Percentiles rank a stretch among this genome's conserved stretches.
Evolutionary conservation across 2,113 vertebrate genomes (phyloP).

Genomic region (Albula goreensis): DNA sequence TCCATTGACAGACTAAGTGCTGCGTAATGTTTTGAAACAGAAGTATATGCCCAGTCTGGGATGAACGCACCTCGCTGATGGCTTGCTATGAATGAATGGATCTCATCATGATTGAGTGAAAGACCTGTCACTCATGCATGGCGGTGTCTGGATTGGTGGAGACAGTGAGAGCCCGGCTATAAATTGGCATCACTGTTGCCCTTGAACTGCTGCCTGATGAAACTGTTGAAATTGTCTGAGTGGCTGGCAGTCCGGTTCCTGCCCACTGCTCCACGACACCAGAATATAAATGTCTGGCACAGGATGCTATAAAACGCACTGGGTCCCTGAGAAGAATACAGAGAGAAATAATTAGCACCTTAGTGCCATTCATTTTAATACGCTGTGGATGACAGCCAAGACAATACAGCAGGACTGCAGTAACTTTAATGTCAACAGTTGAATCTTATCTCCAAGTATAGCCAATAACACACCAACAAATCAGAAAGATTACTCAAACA

Average conservation of each 20-base stretch:
- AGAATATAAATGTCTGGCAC: constrained; percentile 81
- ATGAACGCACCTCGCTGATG: too few species aligned
- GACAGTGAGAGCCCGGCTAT: constrained; percentile 33
- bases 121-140: too few species aligned
- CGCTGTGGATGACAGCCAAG: background rate
- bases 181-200: constrained; percentile 74
- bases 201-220: constrained; percentile 74
- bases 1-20: too few species aligned
- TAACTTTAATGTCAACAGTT: background rate
- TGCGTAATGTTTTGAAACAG: too few species aligned
- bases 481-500: too few species aligned
- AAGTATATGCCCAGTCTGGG: too few species aligned
- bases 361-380: background rate
- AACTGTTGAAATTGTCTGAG: constrained; percentile 76
- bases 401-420: background rate
- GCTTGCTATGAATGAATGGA: too few species aligned
- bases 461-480: background rate
- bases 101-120: too few species aligned
- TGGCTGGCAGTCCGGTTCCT: constrained; percentile 72
- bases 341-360: background rate
- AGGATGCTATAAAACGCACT: constrained; percentile 63
- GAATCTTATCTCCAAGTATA: background rate
- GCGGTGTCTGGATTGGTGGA: too few species aligned
- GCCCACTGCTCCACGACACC: constrained; percentile 76
- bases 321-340: constrained; percentile 58